Evolutionary conservation across 2,113 vertebrate species (phyloP).

Genomic region (Edolisoma coerulescens): DNA sequence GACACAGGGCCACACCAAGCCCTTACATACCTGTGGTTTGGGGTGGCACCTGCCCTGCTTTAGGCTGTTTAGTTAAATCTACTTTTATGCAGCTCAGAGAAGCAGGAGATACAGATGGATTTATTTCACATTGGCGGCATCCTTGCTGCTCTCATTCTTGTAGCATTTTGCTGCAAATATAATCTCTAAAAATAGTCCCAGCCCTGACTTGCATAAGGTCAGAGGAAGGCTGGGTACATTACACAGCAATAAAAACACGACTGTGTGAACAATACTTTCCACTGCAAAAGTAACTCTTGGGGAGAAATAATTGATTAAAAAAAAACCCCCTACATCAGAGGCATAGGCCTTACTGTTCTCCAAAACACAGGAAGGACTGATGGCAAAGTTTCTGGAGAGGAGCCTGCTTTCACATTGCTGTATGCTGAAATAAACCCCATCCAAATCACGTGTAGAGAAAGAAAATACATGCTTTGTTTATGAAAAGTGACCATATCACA

Average conservation of each 20-base stretch:
- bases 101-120: neutral
- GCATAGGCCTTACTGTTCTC: neutral
- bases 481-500: neutral
- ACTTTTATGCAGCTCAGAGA: neutral
- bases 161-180: constrained; percentile 50
- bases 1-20: neutral
- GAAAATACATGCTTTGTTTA: neutral
- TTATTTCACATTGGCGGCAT: constrained; percentile 14
- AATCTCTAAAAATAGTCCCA: constrained; percentile 64
- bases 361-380: neutral
- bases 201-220: constrained; percentile 59
- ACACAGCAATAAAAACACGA: neutral
- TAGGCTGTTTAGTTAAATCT: neutral
- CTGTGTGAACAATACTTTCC: constrained; percentile 43
- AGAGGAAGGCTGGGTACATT: constrained; percentile 45
- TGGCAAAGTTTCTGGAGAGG: neutral
- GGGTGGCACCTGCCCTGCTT: neutral
- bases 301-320: neutral
- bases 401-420: neutral
- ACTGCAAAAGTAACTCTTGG: neutral
- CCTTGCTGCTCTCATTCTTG: constrained; percentile 47
- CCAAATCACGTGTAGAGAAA: neutral
- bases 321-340: neutral
- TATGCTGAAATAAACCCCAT: neutral
- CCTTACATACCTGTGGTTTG: neutral